A percentile compares a stretch with the other conserved stretches of the same genome.
Evolutionary conservation across 2,888 invertebrate genomes (phyloP).

Genomic region (Drosophila algonquin): DNA sequence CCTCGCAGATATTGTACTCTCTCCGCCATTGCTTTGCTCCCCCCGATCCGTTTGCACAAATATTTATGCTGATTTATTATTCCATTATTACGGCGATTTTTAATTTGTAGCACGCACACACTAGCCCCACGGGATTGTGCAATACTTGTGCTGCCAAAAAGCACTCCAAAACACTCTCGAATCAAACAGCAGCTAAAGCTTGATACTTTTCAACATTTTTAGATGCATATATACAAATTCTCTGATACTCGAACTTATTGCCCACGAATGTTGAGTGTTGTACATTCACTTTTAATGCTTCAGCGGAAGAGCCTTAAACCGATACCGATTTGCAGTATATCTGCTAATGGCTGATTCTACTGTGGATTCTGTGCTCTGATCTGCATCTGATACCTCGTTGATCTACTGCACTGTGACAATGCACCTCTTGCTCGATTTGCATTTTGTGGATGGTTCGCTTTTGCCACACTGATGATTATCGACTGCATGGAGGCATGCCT

Average conservation of each 20-base stretch:
- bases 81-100: slow-evolving; percentile 58
- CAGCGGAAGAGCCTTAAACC: slow-evolving; percentile 1
- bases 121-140: slow-evolving; percentile 39
- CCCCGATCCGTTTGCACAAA: slow-evolving; percentile 37
- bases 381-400: no score
- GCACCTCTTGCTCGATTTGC: neutral
- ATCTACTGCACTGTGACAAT: no score
- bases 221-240: slow-evolving; percentile 8
- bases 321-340: neutral
- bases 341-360: neutral
- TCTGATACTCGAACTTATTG: slow-evolving; percentile 28
- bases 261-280: slow-evolving; percentile 41
- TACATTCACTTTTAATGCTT: slow-evolving; percentile 70
- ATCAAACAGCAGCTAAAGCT: slow-evolving; percentile 14
- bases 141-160: slow-evolving; percentile 39
- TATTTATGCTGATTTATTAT: slow-evolving; percentile 67
- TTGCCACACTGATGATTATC: neutral
- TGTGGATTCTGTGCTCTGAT: neutral
- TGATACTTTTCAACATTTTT: slow-evolving; percentile 30
- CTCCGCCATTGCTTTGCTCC: neutral
- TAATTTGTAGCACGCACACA: slow-evolving; percentile 72
- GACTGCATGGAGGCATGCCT: neutral
- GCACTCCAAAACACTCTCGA: slow-evolving; percentile 17
- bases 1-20: neutral
- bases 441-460: neutral